Evolutionary conservation across 2,797 vertebrate species (phyloP), one percentile per base, ranked within the genome.

Genomic region (Enteromius anoplus): DNA sequence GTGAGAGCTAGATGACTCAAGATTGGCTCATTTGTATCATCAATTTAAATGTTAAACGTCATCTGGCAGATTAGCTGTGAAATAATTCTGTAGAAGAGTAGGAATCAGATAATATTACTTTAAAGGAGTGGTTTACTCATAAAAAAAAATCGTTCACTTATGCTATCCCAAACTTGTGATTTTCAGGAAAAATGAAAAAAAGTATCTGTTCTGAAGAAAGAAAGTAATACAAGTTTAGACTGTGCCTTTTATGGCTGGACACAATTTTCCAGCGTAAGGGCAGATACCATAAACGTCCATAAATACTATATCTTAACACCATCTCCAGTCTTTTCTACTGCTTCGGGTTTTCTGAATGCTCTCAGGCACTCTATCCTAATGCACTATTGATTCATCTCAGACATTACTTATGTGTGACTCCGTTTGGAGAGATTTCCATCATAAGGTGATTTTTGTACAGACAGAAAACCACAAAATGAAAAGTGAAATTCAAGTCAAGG

Each of bases 321-420:
- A 2, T 15, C 29, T 32, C 60, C 42, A 37, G 37, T 77, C 34
- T 70, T 51, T 32, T 37, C 19, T 82, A 45, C 45, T 58, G 53
- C n/a, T 79, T 23, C 75, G 45, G 10, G 32, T 19, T 32, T 81
- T 51, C 64, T 49, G 60, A 73, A 60, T 66, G 34, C 55, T 75
- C 62, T 81, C 75, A 72, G 60, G 21, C 5, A 4, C 62, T 71
- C 64, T 65, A 70, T 19, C 77, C 68, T 81, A 70, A 85, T 76
- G 53, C 40, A 42, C 58, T 69, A 81, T 37, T 73, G 42, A 2
- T 82, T 82, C 15, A 82, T 42, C 47, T 26, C 71, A 45, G n/a
- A 72, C 66, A 60, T 72, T 85, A 70, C 69, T 82, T 82, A 84
- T n/a, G 40, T 26, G 47, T 70, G 80, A 86, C 66, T 75, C 42